Conservation (phyloP, 2,888 invertebrate species). For the Tetropium fuscum region DNA sequence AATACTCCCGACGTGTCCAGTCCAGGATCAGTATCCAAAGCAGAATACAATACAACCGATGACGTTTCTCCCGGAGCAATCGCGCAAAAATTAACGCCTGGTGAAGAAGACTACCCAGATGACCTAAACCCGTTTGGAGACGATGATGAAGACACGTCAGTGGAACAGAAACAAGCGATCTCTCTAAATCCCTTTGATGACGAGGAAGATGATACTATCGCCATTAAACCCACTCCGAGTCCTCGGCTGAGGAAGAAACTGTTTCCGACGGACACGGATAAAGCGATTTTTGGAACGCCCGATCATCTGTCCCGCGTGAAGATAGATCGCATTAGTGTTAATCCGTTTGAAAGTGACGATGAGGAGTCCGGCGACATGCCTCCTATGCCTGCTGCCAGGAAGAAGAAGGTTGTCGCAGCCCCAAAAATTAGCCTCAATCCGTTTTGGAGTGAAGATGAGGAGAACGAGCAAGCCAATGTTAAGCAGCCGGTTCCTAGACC, state of each 20-base stretch:
- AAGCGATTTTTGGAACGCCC: conserved; percentile 30
- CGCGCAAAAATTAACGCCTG: conserved; percentile 36
- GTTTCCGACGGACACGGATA: conserved; percentile 33
- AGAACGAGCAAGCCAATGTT: conserved; percentile 69
- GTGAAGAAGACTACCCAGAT: conserved; percentile 71
- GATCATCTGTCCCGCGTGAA: conserved; percentile 21
- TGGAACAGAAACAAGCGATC: conserved; percentile 13
- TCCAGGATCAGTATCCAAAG: neutral
- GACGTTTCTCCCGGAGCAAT: neutral
- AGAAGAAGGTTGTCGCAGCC: conserved; percentile 46
- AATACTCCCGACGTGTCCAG: neutral
- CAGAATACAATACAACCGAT: conserved; percentile 2
- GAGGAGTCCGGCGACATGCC: conserved; percentile 46
- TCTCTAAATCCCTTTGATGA: conserved; percentile 63
- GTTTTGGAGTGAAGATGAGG: conserved; percentile 80
- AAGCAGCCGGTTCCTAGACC: conserved; percentile 66
- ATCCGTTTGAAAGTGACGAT: conserved; percentile 72
- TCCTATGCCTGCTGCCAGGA: conserved; percentile 33
- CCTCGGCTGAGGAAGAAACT: conserved; percentile 42
- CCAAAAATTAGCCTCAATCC: conserved; percentile 75
- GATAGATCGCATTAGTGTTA: conserved; percentile 68
- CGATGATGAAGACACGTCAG: conserved; percentile 69
- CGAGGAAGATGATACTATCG: conserved; percentile 58
- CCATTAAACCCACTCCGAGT: conserved; percentile 53
- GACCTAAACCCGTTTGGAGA: conserved; percentile 88